phyloP scores from a whole-genome alignment of 2,888 invertebrate species.

The Ophion costatus region DNA sequence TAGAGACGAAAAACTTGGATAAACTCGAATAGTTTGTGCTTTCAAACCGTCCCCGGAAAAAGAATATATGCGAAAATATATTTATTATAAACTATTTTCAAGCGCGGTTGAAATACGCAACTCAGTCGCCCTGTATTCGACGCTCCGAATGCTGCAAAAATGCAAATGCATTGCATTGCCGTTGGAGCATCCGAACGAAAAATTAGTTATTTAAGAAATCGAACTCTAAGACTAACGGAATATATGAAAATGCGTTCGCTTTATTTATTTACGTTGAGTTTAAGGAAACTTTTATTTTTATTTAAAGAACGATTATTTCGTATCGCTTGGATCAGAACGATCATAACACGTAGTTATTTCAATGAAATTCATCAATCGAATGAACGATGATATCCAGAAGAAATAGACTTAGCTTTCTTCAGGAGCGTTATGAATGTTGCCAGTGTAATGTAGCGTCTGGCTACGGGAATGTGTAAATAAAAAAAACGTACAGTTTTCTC shows the following conservation, averaged over 20 bases:
- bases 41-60: constrained; percentile 5
- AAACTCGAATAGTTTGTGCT: constrained; percentile 15
- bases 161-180: not conserved
- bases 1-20: not conserved
- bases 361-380: not conserved
- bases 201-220: not conserved
- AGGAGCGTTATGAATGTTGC: not conserved
- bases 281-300: not conserved
- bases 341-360: not conserved
- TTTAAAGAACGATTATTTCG: not conserved
- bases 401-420: not conserved
- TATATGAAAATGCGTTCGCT: not conserved
- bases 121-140: constrained; percentile 3
- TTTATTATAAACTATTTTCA: constrained; percentile 5
- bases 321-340: constrained; percentile 6
- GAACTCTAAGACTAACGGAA: not conserved
- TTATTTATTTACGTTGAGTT: constrained; percentile 5
- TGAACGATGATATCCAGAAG: not conserved
- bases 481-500: not conserved
- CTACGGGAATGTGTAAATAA: not conserved
- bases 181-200: not conserved
- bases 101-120: not conserved
- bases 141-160: not conserved
- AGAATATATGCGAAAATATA: constrained; percentile 38
- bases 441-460: not conserved